These are phyloP conservation scores for Melitaea cinxia DNA, from an alignment of 1,140 invertebrate genomes.

Conservation along the genomic window DNA sequence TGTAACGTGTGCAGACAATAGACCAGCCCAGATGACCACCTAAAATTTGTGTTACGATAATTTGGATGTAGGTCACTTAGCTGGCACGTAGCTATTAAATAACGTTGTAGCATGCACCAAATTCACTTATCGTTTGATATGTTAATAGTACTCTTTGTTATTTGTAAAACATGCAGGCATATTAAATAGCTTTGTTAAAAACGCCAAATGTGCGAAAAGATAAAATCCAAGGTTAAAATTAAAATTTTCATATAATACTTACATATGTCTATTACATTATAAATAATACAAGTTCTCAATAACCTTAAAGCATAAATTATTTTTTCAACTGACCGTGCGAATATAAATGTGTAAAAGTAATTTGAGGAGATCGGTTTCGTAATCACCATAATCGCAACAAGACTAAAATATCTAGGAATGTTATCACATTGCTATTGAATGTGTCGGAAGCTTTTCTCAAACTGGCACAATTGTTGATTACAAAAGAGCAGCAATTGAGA, in stretches of 20 bases:
- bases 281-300: neutral
- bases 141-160: neutral
- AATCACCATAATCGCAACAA: constrained; percentile 30
- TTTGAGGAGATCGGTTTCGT: constrained; percentile 19
- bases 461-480: constrained; percentile 77
- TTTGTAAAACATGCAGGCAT: neutral
- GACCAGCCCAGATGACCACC: constrained; percentile 21
- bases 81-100: constrained; percentile 32
- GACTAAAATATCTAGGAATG: constrained; percentile 65
- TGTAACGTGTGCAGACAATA: constrained; percentile 57
- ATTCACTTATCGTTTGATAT: constrained; percentile 24
- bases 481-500: constrained; percentile 79
- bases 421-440: constrained; percentile 70
- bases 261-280: neutral
- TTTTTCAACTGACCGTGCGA: constrained; percentile 13
- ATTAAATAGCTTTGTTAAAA: neutral
- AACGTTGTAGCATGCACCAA: constrained; percentile 19
- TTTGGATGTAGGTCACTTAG: constrained; percentile 53
- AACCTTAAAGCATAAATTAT: neutral
- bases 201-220: neutral
- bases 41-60: constrained; percentile 38
- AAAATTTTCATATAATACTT: too few relatives aligned
- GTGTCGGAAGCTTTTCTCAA: constrained; percentile 63
- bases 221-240: neutral
- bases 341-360: constrained; percentile 20